Percentiles rank a stretch among this genome's conserved stretches.
phyloP scores from a whole-genome alignment of 37 sponge, comb jelly and placozoan species.

The Petrosia ficiformis region DNA sequence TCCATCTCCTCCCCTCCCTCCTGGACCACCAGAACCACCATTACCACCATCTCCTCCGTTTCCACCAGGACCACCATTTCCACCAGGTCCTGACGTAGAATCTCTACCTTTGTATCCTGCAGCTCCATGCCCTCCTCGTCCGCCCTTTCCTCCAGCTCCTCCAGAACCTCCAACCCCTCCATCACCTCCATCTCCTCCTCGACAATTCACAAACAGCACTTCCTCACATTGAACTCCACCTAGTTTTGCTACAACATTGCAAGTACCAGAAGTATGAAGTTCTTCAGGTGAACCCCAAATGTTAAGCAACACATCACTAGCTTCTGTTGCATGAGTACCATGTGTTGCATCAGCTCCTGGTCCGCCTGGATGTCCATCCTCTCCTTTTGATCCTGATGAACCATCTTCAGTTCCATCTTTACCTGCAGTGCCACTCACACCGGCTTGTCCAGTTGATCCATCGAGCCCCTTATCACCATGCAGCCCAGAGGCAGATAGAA shows the following conservation, averaged over 20 bases:
- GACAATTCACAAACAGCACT: constrained; percentile 66
- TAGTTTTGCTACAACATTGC: constrained; percentile 25
- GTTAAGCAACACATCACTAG: constrained; percentile 40
- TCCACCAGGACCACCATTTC: constrained; percentile 53
- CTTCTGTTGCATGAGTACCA: constrained; percentile 37
- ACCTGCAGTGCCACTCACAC: constrained; percentile 30
- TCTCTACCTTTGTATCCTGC: constrained; percentile 26
- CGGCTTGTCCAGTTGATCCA: constrained; percentile 20
- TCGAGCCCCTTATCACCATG: constrained; percentile 33
- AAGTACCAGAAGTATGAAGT: constrained; percentile 25
- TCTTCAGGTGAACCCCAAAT: constrained; percentile 39
- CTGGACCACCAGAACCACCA: constrained; percentile 57
- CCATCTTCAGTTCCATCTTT: constrained; percentile 26
- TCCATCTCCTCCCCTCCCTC: constrained; percentile 56
- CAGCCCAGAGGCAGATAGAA: constrained; percentile 30
- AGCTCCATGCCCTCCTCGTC: constrained; percentile 65
- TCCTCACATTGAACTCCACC: constrained; percentile 61
- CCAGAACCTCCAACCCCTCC: constrained; percentile 79
- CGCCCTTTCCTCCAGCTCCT: constrained; percentile 65
- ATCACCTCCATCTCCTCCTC: constrained; percentile 78
- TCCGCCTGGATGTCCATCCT: constrained; percentile 57
- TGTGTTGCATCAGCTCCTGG: constrained; percentile 28
- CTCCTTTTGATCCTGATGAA: constrained; percentile 46
- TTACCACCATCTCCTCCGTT: constrained; percentile 73
- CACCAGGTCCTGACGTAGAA: constrained; percentile 49